Evolutionary conservation across 2,113 vertebrate genomes (phyloP), one percentile per base, ranked within the genome.

Genomic region (Mellivora capensis): DNA sequence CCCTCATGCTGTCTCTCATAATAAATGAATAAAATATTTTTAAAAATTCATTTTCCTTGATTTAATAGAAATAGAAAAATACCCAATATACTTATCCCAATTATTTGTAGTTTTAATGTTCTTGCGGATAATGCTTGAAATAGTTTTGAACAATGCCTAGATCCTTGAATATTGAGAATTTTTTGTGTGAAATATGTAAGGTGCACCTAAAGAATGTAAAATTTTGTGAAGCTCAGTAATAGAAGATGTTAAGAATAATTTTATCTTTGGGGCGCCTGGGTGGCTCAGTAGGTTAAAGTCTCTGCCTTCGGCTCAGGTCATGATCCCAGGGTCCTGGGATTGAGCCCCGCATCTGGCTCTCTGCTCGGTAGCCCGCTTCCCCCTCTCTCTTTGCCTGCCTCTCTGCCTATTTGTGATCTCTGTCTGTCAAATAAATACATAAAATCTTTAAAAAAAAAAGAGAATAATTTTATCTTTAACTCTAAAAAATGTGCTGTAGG

Each of bases 61-160:
- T 69, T 93, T 79, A 86, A 69, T 85, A 76, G 90, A 96, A 85
- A 91, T 61, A 79, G 72, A 71, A 89, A 97, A 87, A 93, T 89
- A 54, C 13, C 31, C 18, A 76, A 25, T 82, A 39, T 87, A 18
- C 91, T 82, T 95, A 44, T 52, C 71, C 37, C 79, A 85, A 2
- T 88, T 90, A 67, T 74, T 84, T 93, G 10, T 83, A 80, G 54
- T 96, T 90, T 90, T 76, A 74, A 69, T 84, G 86, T 95, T 94
- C 76, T 74, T 29, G 71, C 57, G 39, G 21, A 31, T 80, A 94
- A 59, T 85, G 3, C 72, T 85, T 76, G 64, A 95, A 77, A 86
- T 82, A 14, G 62, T 91, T 89, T 23, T 49, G 44, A 93, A 57
- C 18, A 96, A 37, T 86, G 14, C 29, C 31, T 54, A 90, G 29